These are phyloP conservation scores for Poecilia gillii DNA, from an alignment of 2,797 vertebrate genomes.

Conservation along the genomic window DNA sequence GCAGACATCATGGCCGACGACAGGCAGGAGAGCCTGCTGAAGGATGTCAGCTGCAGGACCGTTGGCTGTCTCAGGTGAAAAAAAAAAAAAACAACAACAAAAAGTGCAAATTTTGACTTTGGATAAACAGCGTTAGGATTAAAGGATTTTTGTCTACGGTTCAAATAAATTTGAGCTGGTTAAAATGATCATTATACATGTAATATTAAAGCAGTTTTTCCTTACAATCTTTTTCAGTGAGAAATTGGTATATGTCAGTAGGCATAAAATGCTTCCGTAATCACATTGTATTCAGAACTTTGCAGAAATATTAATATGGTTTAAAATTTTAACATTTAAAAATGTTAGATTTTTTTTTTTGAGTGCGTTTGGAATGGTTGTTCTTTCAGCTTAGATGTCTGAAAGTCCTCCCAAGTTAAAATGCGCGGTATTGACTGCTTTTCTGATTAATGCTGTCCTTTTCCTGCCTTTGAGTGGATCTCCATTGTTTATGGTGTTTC, in stretches of 20 bases:
- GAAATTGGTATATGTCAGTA: neutral
- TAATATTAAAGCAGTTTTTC: no score
- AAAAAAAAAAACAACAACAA: no score
- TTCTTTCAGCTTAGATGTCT: neutral
- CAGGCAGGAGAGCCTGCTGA: conserved; percentile 88
- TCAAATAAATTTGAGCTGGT: no score
- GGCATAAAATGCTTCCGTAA: neutral
- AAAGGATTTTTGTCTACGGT: no score
- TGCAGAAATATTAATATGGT: neutral
- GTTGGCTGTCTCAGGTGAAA: conserved; percentile 60
- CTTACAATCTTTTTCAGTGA: neutral
- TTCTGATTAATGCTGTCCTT: neutral
- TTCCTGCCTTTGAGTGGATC: neutral
- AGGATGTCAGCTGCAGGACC: conserved; percentile 78
- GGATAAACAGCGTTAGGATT: neutral
- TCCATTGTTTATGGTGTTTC: neutral
- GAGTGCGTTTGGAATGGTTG: neutral
- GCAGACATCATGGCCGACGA: conserved; percentile 77
- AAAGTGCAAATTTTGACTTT: neutral
- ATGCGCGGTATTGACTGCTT: neutral
- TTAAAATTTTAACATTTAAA: neutral
- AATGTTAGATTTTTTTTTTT: no score
- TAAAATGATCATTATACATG: no score
- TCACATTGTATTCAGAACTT: neutral
- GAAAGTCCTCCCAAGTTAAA: neutral